Evolutionary conservation across 1,140 invertebrate species (phyloP), one percentile per base, ranked within the genome.

Genomic region (Drosophila busckii): DNA sequence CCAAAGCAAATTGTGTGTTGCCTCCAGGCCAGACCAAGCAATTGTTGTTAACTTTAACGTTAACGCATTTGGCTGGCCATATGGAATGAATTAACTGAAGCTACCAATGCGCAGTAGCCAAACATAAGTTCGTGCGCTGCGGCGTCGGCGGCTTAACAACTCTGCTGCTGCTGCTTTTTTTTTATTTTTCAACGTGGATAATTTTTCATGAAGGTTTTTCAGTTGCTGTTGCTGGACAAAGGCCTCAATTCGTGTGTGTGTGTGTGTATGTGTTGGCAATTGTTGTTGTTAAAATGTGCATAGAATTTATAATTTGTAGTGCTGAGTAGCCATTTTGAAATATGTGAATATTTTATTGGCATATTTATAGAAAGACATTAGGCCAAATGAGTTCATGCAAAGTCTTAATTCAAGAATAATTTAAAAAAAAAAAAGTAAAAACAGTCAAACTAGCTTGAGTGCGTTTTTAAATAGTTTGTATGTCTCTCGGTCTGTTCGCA

Each of bases 151-250:
- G 54, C 45, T 42, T 17, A 42, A 50, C 53, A 63, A 62, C 52
- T 26, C 40, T 55, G n/a, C n/a, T n/a, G n/a, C n/a, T n/a, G n/a
- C n/a, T 55, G 20, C 6, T 29, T 22, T 23, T 31, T 44, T 40
- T 45, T 26, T 31, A 49, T 9, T 32, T 41, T 45, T 40, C 20
- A 48, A 73, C 63, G 73, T 80, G 73, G 63, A 52, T 78, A 80
- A 78, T 73, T 78, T 78, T 80, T 82, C 54, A 82, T 80, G 73
- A 80, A 82, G 73, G 75, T 80, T 80, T 78, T 73, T 80, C 61
- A 66, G 54, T 70, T 62, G 70, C 55, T 40, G 58, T 20, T 23
- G 44, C 15, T 13, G 15, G 68, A 56, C 68, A 76, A 76, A 76
- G 71, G 71, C 71, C 71, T 76, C 67, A 80, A 71, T 78, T 80